These are phyloP conservation scores for Strigops habroptila DNA, from an alignment of 2,113 vertebrate species.

Conservation along the genomic window DNA sequence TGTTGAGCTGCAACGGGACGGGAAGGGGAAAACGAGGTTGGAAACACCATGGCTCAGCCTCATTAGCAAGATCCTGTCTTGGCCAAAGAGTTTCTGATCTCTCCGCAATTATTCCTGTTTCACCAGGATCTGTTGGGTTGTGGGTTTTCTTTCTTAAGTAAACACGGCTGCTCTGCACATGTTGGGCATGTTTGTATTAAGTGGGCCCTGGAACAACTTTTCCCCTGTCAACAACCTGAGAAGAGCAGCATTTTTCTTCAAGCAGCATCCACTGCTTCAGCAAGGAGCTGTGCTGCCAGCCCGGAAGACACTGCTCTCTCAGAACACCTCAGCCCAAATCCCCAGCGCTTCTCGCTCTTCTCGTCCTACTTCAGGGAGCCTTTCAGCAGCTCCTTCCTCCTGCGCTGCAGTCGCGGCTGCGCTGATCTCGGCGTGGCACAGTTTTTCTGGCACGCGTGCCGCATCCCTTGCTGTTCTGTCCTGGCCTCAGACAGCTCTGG, in stretches of 20 bases:
- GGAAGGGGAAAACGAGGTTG: neutral
- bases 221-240: neutral
- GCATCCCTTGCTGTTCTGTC: neutral
- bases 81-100: neutral
- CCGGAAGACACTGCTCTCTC: neutral
- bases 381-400: neutral
- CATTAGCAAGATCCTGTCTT: neutral
- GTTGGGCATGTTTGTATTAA: neutral
- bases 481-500: neutral
- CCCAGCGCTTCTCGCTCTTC: neutral
- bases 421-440: neutral
- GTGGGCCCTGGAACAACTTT: neutral
- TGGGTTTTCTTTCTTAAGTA: neutral
- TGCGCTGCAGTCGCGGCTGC: neutral
- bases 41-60: neutral
- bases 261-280: neutral
- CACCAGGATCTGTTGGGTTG: neutral
- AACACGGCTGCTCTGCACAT: neutral
- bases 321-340: conserved; percentile 30
- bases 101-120: neutral
- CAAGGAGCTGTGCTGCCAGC: neutral
- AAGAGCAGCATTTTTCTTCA: neutral
- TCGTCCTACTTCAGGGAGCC: conserved; percentile 17
- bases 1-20: neutral
- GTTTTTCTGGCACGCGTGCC: neutral